These are phyloP conservation scores for Epistrophe grossulariae DNA, from an alignment of 2,888 invertebrate species.

Conservation along the genomic window DNA sequence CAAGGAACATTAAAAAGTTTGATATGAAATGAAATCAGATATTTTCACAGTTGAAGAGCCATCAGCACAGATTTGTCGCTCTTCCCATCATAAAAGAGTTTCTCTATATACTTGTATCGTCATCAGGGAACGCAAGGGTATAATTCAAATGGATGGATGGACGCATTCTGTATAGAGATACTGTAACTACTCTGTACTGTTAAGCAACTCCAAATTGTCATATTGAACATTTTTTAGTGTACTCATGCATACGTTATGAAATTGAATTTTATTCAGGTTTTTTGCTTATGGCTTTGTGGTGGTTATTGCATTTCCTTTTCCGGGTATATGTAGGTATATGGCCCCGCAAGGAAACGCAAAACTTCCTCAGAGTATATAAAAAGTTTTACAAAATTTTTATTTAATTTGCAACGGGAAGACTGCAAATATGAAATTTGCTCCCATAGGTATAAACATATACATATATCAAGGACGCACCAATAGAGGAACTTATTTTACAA, in stretches of 20 bases:
- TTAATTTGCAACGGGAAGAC: conserved; percentile 5
- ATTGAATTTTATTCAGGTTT: conserved; percentile 45
- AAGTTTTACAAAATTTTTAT: conserved; percentile 17
- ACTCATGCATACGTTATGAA: conserved; percentile 55
- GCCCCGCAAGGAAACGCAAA: not conserved
- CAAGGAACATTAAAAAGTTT: conserved; percentile 22
- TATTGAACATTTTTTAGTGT: conserved; percentile 57
- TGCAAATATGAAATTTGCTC: not conserved
- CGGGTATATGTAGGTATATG: not conserved
- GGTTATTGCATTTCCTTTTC: conserved; percentile 21
- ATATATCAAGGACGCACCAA: not conserved
- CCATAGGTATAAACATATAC: too few species aligned
- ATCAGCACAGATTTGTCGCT: not conserved
- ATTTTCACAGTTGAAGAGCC: conserved; percentile 48
- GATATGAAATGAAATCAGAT: conserved; percentile 27
- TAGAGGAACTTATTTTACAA: too few species aligned
- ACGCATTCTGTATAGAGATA: not conserved
- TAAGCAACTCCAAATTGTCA: conserved; percentile 64
- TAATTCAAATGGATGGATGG: conserved; percentile 9
- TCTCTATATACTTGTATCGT: not conserved
- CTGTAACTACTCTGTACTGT: conserved; percentile 5
- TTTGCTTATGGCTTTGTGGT: not conserved
- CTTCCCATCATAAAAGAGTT: not conserved
- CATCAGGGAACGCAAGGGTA: conserved; percentile 1
- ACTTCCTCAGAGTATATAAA: not conserved